Percentiles rank a stretch among this genome's conserved stretches.
phyloP scores from a whole-genome alignment of 2,888 invertebrate genomes.

The Dromius quadrimaculatus region DNA sequence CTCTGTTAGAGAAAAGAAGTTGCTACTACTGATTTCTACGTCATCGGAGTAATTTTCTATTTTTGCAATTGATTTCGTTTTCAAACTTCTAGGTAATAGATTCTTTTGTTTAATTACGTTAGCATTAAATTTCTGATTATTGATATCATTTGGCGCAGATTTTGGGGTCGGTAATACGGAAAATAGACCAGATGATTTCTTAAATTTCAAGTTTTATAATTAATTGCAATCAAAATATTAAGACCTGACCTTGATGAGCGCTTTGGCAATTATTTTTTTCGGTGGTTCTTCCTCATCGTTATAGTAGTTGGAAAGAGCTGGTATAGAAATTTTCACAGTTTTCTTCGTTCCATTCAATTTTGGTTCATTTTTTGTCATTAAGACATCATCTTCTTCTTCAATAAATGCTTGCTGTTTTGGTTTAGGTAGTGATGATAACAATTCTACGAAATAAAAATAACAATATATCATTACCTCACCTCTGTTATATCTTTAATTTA shows the following conservation, averaged over 20 bases:
- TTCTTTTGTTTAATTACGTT: conserved; percentile 67
- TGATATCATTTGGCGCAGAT: conserved; percentile 63
- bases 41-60: conserved; percentile 62
- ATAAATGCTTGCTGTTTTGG: conserved; percentile 63
- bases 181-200: conserved; percentile 77
- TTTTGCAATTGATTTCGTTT: conserved; percentile 61
- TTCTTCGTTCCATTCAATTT: conserved; percentile 58
- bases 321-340: conserved; percentile 75
- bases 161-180: conserved; percentile 79
- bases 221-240: neutral
- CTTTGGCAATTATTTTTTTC: conserved; percentile 66
- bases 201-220: conserved; percentile 58
- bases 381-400: conserved; percentile 75
- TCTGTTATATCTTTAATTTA: neutral
- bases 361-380: conserved; percentile 69
- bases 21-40: conserved; percentile 57
- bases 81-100: conserved; percentile 59
- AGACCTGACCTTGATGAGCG: conserved; percentile 58
- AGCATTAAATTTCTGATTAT: conserved; percentile 66
- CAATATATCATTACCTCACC: neutral
- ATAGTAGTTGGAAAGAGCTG: conserved; percentile 76
- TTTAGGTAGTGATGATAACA: conserved; percentile 65
- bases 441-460: conserved; percentile 8
- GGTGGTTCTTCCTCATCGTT: conserved; percentile 70
- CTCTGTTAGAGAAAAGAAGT: conserved; percentile 45